Conservation (phyloP, 2,113 vertebrate species). For the Tympanuchus pallidicinctus region DNA sequence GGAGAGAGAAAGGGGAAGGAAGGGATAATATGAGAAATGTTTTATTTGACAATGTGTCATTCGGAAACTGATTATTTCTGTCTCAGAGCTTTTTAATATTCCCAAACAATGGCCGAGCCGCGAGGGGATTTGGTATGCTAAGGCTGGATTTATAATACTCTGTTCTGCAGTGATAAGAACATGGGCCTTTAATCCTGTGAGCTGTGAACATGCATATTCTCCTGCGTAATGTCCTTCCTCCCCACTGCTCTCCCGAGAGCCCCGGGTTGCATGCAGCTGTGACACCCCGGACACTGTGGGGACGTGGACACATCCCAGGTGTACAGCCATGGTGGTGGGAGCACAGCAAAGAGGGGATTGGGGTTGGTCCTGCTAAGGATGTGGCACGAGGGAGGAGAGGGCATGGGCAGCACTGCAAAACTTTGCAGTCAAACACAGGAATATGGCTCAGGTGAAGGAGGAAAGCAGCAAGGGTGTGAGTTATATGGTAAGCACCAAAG, state of each 20-base stretch:
- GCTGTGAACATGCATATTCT: conserved; percentile 86
- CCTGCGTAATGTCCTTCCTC: conserved; percentile 78
- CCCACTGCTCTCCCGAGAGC: background rate
- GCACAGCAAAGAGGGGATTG: background rate
- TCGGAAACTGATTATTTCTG: conserved; percentile 84
- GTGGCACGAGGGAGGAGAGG: background rate
- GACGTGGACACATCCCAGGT: background rate
- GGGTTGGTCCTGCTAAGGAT: background rate
- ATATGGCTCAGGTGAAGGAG: background rate
- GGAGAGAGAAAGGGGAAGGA: conserved; percentile 70
- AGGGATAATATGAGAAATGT: conserved; percentile 78
- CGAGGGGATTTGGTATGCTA: conserved; percentile 82
- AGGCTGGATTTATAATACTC: conserved; percentile 85
- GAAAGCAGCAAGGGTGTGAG: background rate
- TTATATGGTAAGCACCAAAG: background rate
- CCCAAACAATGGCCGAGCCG: conserved; percentile 77
- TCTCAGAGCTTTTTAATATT: conserved; percentile 83
- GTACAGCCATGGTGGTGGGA: background rate
- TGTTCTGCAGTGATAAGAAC: conserved; percentile 85
- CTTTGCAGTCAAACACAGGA: background rate
- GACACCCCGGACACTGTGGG: background rate
- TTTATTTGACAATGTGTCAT: conserved; percentile 84
- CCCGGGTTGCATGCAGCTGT: background rate
- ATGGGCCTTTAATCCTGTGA: conserved; percentile 83
- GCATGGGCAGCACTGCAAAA: fast-evolving